Evolutionary conservation across 2,797 vertebrate genomes (phyloP), one percentile per base, ranked within the genome.

Genomic region (Sciurus vulgaris): DNA sequence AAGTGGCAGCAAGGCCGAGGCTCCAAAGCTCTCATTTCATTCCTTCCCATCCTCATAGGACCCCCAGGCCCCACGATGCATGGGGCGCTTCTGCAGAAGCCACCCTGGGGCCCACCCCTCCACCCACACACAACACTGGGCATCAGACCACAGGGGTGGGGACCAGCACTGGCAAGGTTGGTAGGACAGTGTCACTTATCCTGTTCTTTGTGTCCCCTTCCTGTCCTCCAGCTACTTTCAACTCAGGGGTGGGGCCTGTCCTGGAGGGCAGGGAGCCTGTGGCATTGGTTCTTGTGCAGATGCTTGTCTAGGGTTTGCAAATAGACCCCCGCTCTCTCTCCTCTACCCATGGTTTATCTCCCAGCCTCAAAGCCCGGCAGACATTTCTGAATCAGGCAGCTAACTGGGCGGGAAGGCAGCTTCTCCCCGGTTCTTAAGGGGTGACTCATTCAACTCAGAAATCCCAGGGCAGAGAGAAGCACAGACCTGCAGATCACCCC

Each of bases 81-180:
- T 0, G 1, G 22, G 5, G 7, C 5, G 14, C 28, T 28, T 20
- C 1, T 2, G 26, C 30, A n/a, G 73, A 65, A 44, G 59, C 2
- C 1, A 33, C 18, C 0, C 1, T 14, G 59, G 35, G 70, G 9
- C 35, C 86, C 47, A 41, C 35, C 38, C n/a, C 47, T 72, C 59
- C 20, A 22, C 69, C 86, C 85, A 41, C 30, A n/a, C 61, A 44
- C 30, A 56, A 33, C 44, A 35, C 38, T 61, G 54, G 24, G 35
- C 22, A 6, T 76, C n/a, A 0, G n/a, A 33, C 54, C 13, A 1
- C 72, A 74, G 72, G 44, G 28, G 4, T 7, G 7, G 47, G 79
- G 54, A 28, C 63, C 67, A 65, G 95, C 74, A 14, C 44, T 49
- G 76, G 84, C 26, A 24, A n/a, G 44, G 13, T 11, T 22, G 65